phyloP scores from a whole-genome alignment of 2,113 vertebrate genomes.

The Thunnus maccoyii region DNA sequence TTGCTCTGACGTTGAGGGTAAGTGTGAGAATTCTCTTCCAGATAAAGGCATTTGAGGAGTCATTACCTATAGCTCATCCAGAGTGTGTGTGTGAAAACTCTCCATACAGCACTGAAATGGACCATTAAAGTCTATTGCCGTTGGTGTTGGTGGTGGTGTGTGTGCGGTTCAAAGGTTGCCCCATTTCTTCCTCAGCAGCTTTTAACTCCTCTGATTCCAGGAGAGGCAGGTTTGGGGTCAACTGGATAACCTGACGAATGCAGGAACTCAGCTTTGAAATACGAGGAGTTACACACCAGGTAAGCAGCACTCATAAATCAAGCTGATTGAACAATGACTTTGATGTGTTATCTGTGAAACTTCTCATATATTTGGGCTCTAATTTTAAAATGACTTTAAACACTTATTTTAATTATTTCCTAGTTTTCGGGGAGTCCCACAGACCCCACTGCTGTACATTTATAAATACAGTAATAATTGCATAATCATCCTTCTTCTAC shows the following conservation, averaged over 20 bases:
- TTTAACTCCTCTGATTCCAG: slow-evolving; percentile 3
- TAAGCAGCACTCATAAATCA: slow-evolving; percentile 59
- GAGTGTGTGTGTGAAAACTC: slow-evolving; percentile 63
- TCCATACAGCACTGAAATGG: slow-evolving; percentile 15
- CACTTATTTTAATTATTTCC: too few relatives aligned
- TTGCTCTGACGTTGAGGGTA: slow-evolving; percentile 72
- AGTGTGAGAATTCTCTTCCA: slow-evolving; percentile 77
- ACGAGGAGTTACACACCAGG: slow-evolving; percentile 46
- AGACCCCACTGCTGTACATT: too few relatives aligned
- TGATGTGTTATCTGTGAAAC: not conserved
- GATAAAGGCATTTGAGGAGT: slow-evolving; percentile 70
- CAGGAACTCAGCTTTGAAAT: slow-evolving; percentile 24
- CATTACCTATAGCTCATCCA: slow-evolving; percentile 44
- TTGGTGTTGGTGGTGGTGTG: not conserved
- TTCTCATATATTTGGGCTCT: not conserved
- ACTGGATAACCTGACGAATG: slow-evolving; percentile 33
- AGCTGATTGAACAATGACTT: not conserved
- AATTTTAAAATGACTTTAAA: too few relatives aligned
- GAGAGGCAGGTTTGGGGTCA: slow-evolving; percentile 33
- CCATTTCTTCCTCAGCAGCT: slow-evolving; percentile 22
- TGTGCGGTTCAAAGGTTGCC: slow-evolving; percentile 55
- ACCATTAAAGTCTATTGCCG: slow-evolving; percentile 45
- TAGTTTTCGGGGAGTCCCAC: too few relatives aligned
- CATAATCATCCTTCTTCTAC: too few relatives aligned
- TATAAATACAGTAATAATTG: too few relatives aligned